Conservation (phyloP, 2,888 invertebrate genomes). For the Drosophila ezoana region DNA sequence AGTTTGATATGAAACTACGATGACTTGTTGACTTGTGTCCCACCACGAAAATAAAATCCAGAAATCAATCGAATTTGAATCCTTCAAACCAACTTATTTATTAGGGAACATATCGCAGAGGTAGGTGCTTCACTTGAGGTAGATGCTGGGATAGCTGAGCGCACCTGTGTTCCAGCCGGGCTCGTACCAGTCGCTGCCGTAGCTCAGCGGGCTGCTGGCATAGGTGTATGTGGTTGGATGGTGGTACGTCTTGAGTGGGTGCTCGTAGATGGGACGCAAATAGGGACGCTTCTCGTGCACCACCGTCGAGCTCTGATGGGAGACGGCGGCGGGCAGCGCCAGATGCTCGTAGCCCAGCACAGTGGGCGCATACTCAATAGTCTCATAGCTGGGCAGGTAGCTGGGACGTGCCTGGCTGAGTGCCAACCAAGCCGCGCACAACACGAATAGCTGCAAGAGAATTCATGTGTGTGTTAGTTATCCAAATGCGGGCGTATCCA, state of each 20-base stretch:
- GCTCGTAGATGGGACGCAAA: slow-evolving; percentile 78
- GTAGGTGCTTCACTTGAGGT: slow-evolving; percentile 63
- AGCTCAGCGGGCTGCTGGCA: slow-evolving; percentile 51
- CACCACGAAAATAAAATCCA: slow-evolving; percentile 38
- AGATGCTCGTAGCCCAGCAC: slow-evolving; percentile 78
- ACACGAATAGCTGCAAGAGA: slow-evolving; percentile 49
- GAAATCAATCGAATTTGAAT: slow-evolving; percentile 14
- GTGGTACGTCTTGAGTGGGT: slow-evolving; percentile 60
- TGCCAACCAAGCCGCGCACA: slow-evolving; percentile 31
- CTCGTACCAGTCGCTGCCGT: slow-evolving; percentile 62
- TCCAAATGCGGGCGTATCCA: slow-evolving; percentile 3
- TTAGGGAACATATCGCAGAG: background rate
- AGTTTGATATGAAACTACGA: slow-evolving; percentile 53
- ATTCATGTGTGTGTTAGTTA: background rate
- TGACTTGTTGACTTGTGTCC: slow-evolving; percentile 70
- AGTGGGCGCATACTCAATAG: slow-evolving; percentile 77
- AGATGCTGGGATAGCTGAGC: slow-evolving; percentile 63
- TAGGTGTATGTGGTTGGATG: slow-evolving; percentile 56
- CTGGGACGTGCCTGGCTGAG: slow-evolving; percentile 70
- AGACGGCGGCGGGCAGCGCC: slow-evolving; percentile 79
- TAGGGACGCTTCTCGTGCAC: slow-evolving; percentile 84
- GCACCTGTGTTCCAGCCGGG: slow-evolving; percentile 58
- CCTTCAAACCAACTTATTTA: slow-evolving; percentile 11
- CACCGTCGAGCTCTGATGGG: slow-evolving; percentile 83
- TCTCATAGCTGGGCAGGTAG: slow-evolving; percentile 72